phyloP scores from a whole-genome alignment of 35 echinoderm and acorn worm species.

The Nesometra sesokonis region DNA sequence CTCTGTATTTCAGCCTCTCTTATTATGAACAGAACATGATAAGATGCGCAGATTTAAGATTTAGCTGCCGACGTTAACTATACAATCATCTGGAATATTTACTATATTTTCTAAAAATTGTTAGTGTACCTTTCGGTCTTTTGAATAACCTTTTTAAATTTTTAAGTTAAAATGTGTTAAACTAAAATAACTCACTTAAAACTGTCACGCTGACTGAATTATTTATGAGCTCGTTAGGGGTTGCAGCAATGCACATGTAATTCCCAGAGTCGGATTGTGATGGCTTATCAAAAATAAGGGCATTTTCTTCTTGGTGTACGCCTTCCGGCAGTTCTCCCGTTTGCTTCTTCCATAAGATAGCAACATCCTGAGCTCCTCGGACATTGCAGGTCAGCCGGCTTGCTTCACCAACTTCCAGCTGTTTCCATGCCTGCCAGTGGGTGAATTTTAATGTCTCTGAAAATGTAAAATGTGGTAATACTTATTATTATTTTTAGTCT shows the following conservation, averaged over 20 bases:
- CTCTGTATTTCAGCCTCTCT: no score
- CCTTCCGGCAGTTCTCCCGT: neutral
- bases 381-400: neutral
- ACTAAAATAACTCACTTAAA: slow-evolving; percentile 34
- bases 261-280: slow-evolving; percentile 51
- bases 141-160: neutral
- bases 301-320: neutral
- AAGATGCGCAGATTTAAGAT: no score
- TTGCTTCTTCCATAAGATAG: neutral
- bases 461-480: no score
- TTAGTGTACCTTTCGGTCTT: neutral
- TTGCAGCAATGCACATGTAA: slow-evolving; percentile 60
- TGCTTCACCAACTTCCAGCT: neutral
- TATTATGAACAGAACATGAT: no score
- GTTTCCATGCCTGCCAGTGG: neutral
- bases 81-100: no score
- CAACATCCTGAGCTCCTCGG: neutral
- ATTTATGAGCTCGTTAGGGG: slow-evolving; percentile 34
- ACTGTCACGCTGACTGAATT: slow-evolving; percentile 57
- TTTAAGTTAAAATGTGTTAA: neutral
- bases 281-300: slow-evolving; percentile 47
- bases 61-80: no score
- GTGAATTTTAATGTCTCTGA: neutral
- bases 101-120: neutral
- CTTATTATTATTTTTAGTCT: no score